Percentiles rank a stretch among this genome's conserved stretches.
Evolutionary conservation across 2,113 vertebrate genomes (phyloP).

Genomic region (Delphinus delphis): DNA sequence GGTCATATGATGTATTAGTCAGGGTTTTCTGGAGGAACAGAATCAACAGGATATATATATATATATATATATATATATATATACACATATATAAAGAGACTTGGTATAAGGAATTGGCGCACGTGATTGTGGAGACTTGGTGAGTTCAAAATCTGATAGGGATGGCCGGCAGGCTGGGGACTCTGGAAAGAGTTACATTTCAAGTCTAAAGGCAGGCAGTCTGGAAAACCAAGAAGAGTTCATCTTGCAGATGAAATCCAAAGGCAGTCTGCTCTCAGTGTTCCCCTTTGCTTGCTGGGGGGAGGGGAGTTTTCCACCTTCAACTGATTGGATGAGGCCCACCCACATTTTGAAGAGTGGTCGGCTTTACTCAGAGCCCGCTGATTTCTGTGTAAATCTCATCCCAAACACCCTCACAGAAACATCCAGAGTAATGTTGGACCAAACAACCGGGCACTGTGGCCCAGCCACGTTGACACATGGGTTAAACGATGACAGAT

Average conservation of each 20-base stretch:
- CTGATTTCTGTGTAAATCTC: not conserved
- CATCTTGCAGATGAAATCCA: not conserved
- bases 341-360: not conserved
- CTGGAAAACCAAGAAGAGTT: not conserved
- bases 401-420: not conserved
- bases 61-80: not conserved
- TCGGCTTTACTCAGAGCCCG: not conserved
- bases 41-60: not conserved
- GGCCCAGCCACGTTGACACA: not conserved
- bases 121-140: not conserved
- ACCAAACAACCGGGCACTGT: not conserved
- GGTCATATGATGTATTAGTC: not conserved
- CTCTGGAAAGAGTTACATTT: not conserved
- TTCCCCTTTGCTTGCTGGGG: not conserved
- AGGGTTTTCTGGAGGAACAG: not conserved
- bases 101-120: not conserved
- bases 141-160: not conserved
- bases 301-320: not conserved
- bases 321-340: not conserved
- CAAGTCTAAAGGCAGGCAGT: not conserved
- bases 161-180: not conserved
- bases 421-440: not conserved
- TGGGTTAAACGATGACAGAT: not conserved
- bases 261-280: not conserved
- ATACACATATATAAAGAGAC: not conserved